These are phyloP conservation scores for Asbolus verrucosus DNA, from an alignment of 1,140 invertebrate genomes.

Conservation along the genomic window DNA sequence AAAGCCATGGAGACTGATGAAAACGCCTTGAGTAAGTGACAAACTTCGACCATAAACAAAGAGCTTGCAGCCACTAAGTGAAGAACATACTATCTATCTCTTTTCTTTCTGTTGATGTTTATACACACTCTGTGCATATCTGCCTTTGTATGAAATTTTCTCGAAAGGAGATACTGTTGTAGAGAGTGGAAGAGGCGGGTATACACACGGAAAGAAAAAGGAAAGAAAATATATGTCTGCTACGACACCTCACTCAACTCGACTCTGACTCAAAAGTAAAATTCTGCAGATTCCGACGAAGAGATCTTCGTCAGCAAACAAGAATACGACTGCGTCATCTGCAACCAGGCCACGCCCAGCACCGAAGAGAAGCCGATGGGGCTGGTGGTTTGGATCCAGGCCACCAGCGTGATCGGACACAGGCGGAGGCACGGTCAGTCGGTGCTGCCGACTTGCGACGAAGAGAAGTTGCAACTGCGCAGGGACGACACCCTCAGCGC, in stretches of 20 bases:
- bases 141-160: too few relatives aligned
- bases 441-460: slow-evolving; percentile 75
- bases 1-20: slow-evolving; percentile 79
- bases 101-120: too few relatives aligned
- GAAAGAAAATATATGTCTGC: too few relatives aligned
- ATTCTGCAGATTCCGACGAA: slow-evolving; percentile 67
- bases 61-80: too few relatives aligned
- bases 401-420: slow-evolving; percentile 85
- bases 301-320: slow-evolving; percentile 71
- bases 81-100: too few relatives aligned
- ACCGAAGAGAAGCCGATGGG: slow-evolving; percentile 90
- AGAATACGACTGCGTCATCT: slow-evolving; percentile 97
- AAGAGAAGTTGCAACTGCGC: slow-evolving; percentile 69
- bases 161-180: too few relatives aligned
- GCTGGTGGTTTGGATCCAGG: slow-evolving; percentile 88
- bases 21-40: slow-evolving; percentile 38
- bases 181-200: too few relatives aligned
- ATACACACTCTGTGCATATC: too few relatives aligned
- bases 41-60: too few relatives aligned
- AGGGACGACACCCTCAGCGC: slow-evolving; percentile 72
- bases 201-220: too few relatives aligned
- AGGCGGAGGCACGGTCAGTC: slow-evolving; percentile 70
- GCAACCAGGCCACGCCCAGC: slow-evolving; percentile 88
- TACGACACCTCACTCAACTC: too few relatives aligned
- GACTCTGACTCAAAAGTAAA: too few relatives aligned